A percentile compares a stretch with the other conserved stretches of the same genome.
Evolutionary conservation across 2,888 invertebrate genomes (phyloP).

Genomic region (Eugnorisma glareosa): DNA sequence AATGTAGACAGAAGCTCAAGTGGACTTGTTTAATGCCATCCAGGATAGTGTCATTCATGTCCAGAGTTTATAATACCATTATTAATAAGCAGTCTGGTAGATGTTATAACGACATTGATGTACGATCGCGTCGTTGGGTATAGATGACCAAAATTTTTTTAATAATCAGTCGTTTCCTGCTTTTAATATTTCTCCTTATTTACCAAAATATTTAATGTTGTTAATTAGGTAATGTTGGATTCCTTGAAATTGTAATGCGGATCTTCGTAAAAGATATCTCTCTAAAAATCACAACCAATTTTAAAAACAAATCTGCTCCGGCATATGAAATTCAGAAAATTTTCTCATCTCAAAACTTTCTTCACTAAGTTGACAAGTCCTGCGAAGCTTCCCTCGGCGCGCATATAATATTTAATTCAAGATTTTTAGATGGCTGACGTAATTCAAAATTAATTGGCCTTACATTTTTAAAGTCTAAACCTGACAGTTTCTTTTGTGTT

Average conservation of each 20-base stretch:
- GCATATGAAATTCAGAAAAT: constrained; percentile 8
- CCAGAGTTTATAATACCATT: no score
- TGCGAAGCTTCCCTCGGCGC: background rate
- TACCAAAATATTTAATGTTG: background rate
- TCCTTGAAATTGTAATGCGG: no score
- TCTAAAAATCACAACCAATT: background rate
- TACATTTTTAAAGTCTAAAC: constrained; percentile 13
- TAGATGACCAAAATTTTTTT: background rate
- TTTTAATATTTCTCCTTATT: no score
- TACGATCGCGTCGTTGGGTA: background rate
- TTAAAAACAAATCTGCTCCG: background rate
- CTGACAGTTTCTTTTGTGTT: background rate
- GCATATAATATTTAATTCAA: constrained; percentile 39
- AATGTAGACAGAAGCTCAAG: no score
- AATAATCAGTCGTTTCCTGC: no score
- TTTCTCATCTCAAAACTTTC: constrained; percentile 15
- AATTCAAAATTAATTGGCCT: constrained; percentile 43
- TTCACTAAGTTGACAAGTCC: constrained; percentile 28
- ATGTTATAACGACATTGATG: no score
- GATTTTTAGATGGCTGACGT: constrained; percentile 6
- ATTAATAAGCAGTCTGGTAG: background rate
- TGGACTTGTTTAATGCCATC: no score
- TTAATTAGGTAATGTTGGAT: background rate
- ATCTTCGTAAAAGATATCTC: background rate
- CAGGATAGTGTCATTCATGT: no score